Percentiles rank a stretch among this genome's conserved stretches.
These are phyloP conservation scores for Parnassius glacialis DNA, from an alignment of 2,888 invertebrate genomes.

Conservation along the genomic window DNA sequence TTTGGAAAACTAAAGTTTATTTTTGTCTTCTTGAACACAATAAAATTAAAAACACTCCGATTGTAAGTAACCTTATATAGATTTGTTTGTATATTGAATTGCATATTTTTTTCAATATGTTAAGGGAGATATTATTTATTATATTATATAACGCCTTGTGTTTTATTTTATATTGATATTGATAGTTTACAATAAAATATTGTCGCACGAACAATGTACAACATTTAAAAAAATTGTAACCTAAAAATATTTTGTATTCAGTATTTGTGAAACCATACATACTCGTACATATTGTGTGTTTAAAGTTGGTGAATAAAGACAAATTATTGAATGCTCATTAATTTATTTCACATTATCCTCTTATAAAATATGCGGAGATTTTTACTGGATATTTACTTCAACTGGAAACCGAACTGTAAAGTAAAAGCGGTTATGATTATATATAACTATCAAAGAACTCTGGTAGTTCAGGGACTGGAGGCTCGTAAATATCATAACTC, in stretches of 20 bases:
- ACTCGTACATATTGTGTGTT: conserved; percentile 10
- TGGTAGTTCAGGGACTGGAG: too few species aligned
- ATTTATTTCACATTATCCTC: conserved; percentile 13
- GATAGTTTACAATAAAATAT: neutral
- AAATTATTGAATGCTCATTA: conserved; percentile 9
- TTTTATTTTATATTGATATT: too few species aligned
- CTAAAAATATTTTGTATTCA: conserved; percentile 12
- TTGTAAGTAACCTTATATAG: too few species aligned
- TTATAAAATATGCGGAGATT: neutral
- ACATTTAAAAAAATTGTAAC: conserved; percentile 13
- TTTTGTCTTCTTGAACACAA: too few species aligned
- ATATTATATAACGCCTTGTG: too few species aligned
- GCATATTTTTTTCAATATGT: too few species aligned
- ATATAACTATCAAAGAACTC: neutral
- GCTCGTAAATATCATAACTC: too few species aligned
- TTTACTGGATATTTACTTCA: conserved; percentile 1
- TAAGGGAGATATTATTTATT: too few species aligned
- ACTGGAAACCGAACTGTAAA: conserved; percentile 19
- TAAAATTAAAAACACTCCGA: too few species aligned
- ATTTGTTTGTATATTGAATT: too few species aligned
- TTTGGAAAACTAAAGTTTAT: too few species aligned
- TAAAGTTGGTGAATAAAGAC: conserved; percentile 19
- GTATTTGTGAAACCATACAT: conserved; percentile 1
- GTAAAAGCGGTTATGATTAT: neutral
- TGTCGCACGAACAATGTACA: conserved; percentile 14